phyloP scores from a whole-genome alignment of 2,113 vertebrate species.

The Megaptera novaeangliae region DNA sequence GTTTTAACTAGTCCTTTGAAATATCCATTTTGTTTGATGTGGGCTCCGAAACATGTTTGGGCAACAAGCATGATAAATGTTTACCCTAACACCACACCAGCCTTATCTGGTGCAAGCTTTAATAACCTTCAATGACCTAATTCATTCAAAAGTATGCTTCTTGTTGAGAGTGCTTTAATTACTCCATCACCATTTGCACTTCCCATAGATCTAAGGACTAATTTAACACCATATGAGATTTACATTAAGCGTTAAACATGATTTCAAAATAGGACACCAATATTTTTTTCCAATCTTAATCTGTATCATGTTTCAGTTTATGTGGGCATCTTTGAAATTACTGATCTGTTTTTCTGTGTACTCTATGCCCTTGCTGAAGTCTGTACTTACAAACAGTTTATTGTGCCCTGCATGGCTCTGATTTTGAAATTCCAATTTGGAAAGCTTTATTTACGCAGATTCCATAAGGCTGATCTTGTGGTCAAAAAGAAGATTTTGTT shows the following conservation, averaged over 20 bases:
- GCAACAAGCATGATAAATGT: slow-evolving; percentile 38
- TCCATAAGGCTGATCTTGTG: neutral
- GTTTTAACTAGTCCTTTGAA: slow-evolving; percentile 24
- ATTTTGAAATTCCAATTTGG: slow-evolving; percentile 42
- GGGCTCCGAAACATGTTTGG: slow-evolving; percentile 56
- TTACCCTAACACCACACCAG: slow-evolving; percentile 22
- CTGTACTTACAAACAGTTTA: neutral
- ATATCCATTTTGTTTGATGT: slow-evolving; percentile 55
- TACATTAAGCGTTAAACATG: neutral
- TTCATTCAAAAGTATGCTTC: neutral
- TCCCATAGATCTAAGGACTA: neutral
- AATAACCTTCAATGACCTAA: neutral
- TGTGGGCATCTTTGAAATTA: neutral
- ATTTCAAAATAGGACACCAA: neutral
- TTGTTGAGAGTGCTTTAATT: neutral
- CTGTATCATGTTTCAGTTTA: neutral
- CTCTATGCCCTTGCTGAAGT: neutral
- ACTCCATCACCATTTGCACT: neutral
- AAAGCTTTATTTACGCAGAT: slow-evolving; percentile 9
- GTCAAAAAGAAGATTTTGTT: neutral
- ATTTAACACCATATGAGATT: neutral
- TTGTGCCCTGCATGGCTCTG: neutral
- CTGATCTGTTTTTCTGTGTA: neutral
- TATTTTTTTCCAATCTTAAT: neutral
- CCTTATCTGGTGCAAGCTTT: neutral